A percentile compares a stretch with the other conserved stretches of the same genome.
Conservation (phyloP, 2,888 invertebrate genomes). For the Yponomeuta evonymella region DNA sequence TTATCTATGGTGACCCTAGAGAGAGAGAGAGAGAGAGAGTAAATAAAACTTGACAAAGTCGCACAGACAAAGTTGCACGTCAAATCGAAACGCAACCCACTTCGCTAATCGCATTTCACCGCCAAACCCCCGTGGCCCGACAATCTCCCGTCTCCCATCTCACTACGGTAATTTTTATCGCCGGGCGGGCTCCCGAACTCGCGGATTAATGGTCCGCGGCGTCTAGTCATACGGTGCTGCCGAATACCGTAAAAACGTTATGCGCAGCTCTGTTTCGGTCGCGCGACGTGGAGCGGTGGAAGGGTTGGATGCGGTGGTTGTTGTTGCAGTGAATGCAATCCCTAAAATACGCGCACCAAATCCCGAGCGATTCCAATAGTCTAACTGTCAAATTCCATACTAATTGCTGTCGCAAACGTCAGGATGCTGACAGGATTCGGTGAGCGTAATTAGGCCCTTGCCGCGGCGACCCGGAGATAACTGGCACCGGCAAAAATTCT, state of each 20-base stretch:
- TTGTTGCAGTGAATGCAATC: background rate
- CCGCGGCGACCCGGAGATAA: no score
- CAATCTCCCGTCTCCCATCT: background rate
- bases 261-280: conserved; percentile 64
- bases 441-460: no score
- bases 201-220: conserved; percentile 68
- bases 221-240: conserved; percentile 75
- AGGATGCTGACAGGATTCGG: no score
- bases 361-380: no score
- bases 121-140: background rate
- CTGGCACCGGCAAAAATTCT: no score
- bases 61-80: no score
- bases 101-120: background rate
- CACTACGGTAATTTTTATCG: conserved; percentile 64
- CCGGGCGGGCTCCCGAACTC: conserved; percentile 61
- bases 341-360: no score
- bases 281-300: conserved; percentile 21
- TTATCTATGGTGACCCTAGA: no score
- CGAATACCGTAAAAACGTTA: conserved; percentile 73
- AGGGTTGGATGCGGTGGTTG: conserved; percentile 31
- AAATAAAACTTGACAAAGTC: no score
- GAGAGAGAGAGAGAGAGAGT: no score
- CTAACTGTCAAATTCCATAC: no score
- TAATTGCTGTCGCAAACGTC: no score
- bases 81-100: background rate